Percentiles rank a stretch among this genome's conserved stretches.
phyloP scores from a whole-genome alignment of 2,797 vertebrate genomes.

The Echiichthys vipera region DNA sequence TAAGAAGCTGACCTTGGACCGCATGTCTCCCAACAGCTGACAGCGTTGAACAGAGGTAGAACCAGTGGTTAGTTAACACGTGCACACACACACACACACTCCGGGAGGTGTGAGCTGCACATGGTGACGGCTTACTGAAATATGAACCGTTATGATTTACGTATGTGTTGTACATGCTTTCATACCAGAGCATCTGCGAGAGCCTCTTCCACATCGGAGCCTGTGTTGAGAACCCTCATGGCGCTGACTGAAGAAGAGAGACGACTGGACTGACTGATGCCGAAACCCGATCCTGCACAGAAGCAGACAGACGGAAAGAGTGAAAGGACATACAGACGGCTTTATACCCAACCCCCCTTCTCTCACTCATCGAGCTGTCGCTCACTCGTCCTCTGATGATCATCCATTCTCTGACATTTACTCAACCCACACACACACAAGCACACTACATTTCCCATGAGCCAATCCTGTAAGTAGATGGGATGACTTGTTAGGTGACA shows the following conservation, averaged over 20 bases:
- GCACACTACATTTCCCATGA: slow-evolving; percentile 38
- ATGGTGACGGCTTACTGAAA: slow-evolving; percentile 26
- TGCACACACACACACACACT: slow-evolving; percentile 34
- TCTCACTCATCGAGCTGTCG: slow-evolving; percentile 2
- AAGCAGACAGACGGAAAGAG: neutral
- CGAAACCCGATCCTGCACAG: slow-evolving; percentile 87
- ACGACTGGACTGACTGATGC: slow-evolving; percentile 93
- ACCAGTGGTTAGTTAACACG: slow-evolving; percentile 73
- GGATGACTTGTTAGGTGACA: slow-evolving; percentile 69
- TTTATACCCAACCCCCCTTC: no score
- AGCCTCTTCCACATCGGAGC: slow-evolving; percentile 96
- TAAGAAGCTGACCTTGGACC: slow-evolving; percentile 92
- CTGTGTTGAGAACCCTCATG: slow-evolving; percentile 96
- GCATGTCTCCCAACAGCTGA: slow-evolving; percentile 99
- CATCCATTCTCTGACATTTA: slow-evolving; percentile 14
- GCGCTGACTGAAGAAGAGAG: slow-evolving; percentile 96
- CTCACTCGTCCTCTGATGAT: slow-evolving; percentile 12
- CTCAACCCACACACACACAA: neutral
- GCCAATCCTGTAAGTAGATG: slow-evolving; percentile 61
- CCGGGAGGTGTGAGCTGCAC: slow-evolving; percentile 35
- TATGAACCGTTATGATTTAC: neutral
- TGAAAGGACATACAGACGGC: slow-evolving; percentile 18
- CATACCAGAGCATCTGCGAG: slow-evolving; percentile 96
- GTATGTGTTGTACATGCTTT: slow-evolving; percentile 11
- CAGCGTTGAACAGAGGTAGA: slow-evolving; percentile 89